Conservation (phyloP, 1,140 invertebrate species). For the Vollenhovia emeryi region DNA sequence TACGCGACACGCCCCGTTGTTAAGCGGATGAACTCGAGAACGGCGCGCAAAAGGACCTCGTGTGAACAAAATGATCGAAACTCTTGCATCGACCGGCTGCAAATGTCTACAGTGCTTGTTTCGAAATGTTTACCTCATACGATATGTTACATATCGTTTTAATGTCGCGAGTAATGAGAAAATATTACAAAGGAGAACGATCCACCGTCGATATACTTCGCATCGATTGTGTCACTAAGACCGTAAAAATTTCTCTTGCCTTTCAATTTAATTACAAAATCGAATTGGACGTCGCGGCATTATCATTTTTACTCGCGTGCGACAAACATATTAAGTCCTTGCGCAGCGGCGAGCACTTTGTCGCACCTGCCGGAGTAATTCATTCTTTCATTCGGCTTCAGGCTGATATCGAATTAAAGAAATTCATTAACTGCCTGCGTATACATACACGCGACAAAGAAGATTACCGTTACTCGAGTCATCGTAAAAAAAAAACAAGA, state of each 20-base stretch:
- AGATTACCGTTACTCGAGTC: conserved; percentile 31
- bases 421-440: conserved; percentile 58
- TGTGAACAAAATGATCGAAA: conserved; percentile 44
- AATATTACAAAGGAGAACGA: background rate
- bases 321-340: conserved; percentile 61
- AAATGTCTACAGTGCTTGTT: background rate
- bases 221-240: background rate
- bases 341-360: conserved; percentile 9
- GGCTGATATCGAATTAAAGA: conserved; percentile 70
- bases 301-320: conserved; percentile 68
- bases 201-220: background rate
- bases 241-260: background rate
- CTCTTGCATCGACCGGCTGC: background rate
- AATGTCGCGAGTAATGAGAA: background rate
- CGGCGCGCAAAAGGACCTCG: conserved; percentile 11
- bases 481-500: conserved; percentile 39
- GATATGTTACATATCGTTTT: background rate
- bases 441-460: conserved; percentile 39
- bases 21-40: background rate
- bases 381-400: conserved; percentile 33
- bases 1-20: conserved; percentile 31
- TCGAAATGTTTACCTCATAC: no score
- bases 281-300: conserved; percentile 11
- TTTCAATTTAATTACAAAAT: conserved; percentile 53
- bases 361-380: conserved; percentile 66